Percentiles rank a stretch among this genome's conserved stretches.
phyloP scores from a whole-genome alignment of 1,140 invertebrate species.

The Pentalonia nigronervosa region DNA sequence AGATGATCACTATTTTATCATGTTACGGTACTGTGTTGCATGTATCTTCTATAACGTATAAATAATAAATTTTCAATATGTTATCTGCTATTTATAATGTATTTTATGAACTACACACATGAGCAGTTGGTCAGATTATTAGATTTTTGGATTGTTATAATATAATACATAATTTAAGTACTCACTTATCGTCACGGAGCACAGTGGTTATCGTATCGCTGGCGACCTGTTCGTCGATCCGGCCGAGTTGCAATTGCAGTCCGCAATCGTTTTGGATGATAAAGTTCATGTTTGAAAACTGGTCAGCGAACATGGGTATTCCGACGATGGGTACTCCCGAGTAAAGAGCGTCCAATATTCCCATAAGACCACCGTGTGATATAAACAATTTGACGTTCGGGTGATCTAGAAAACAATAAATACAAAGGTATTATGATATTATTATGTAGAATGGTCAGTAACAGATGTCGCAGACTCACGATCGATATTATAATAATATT shows the following conservation, averaged over 20 bases:
- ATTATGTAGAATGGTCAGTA: not conserved
- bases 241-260: constrained; percentile 62
- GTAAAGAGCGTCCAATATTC: constrained; percentile 65
- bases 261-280: constrained; percentile 64
- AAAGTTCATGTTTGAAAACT: constrained; percentile 63
- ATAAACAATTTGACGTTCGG: constrained; percentile 65
- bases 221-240: not conserved
- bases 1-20: not conserved
- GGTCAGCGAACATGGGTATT: constrained; percentile 61
- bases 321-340: constrained; percentile 65
- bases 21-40: not conserved
- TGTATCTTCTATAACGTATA: not conserved
- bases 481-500: not conserved
- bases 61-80: no score
- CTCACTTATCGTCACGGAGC: not conserved
- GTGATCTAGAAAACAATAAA: constrained; percentile 63
- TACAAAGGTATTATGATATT: not conserved
- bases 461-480: not conserved
- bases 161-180: not conserved
- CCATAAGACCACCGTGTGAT: constrained; percentile 66
- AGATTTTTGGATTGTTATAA: not conserved
- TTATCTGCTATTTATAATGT: not conserved
- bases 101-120: no score
- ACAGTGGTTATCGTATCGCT: not conserved
- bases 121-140: no score